Conservation (phyloP, 1,140 invertebrate genomes). For the Zeugodacus cucurbitae region DNA sequence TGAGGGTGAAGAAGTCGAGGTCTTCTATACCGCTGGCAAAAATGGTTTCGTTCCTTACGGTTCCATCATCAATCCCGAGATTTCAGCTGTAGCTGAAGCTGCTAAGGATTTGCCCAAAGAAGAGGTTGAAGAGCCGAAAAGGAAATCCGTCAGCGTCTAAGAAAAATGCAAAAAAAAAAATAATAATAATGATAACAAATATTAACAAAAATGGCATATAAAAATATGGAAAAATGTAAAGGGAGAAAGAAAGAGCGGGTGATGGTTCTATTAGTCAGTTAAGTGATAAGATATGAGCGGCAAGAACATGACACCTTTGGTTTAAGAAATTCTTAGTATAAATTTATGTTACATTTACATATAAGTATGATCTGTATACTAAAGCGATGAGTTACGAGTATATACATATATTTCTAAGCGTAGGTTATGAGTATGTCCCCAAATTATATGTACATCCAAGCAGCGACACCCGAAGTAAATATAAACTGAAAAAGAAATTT, state of each 20-base stretch:
- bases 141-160: not conserved
- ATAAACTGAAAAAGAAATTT: not conserved
- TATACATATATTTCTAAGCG: not conserved
- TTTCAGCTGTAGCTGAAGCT: conserved; percentile 53
- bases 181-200: not conserved
- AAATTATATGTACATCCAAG: not conserved
- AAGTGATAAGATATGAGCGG: not conserved
- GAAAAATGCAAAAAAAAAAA: not conserved
- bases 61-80: conserved; percentile 53
- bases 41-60: conserved; percentile 61
- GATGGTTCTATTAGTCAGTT: conserved; percentile 15
- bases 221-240: not conserved
- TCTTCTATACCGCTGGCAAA: conserved; percentile 58
- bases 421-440: not conserved
- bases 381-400: not conserved
- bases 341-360: not conserved
- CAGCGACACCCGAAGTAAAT: not conserved
- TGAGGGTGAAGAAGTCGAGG: conserved; percentile 52
- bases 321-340: not conserved
- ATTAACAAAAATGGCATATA: not conserved
- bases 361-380: not conserved
- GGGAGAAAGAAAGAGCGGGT: conserved; percentile 3
- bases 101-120: conserved; percentile 58
- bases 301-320: conserved; percentile 28
- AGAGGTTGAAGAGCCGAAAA: not conserved